phyloP scores from a whole-genome alignment of 2,888 invertebrate species.

The Chorisops tibialis region DNA sequence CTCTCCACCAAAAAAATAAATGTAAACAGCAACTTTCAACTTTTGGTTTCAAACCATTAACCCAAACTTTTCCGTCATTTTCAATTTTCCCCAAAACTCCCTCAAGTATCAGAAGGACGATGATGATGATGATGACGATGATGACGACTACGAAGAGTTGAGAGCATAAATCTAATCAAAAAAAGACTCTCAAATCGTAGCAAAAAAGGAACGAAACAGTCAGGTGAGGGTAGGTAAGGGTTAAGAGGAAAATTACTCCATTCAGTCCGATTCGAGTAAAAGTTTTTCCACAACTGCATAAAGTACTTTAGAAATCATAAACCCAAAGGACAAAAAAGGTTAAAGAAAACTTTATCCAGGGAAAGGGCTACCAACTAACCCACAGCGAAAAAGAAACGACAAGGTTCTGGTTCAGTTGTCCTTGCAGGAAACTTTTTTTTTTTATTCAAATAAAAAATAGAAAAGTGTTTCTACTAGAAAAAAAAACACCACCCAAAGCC shows the following conservation, averaged over 20 bases:
- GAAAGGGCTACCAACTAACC: too few relatives aligned
- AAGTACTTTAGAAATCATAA: too few relatives aligned
- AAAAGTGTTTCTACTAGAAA: too few relatives aligned
- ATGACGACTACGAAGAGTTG: conserved; percentile 3
- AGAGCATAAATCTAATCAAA: neutral
- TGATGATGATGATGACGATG: neutral
- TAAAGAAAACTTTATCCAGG: too few relatives aligned
- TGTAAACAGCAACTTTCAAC: conserved; percentile 5
- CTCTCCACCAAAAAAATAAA: conserved; percentile 6
- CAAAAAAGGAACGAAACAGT: neutral
- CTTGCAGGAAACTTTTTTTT: too few relatives aligned
- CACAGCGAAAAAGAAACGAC: too few relatives aligned
- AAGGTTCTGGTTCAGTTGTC: too few relatives aligned
- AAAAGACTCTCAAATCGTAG: neutral
- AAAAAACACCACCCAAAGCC: too few relatives aligned
- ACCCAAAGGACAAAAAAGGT: too few relatives aligned
- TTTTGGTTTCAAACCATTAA: conserved; percentile 17
- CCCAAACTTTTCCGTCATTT: conserved; percentile 10
- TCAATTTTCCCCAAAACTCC: conserved; percentile 7
- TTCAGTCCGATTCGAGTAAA: neutral
- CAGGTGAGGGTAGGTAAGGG: neutral
- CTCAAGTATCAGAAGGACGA: neutral
- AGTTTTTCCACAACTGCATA: neutral
- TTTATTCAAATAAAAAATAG: too few relatives aligned
- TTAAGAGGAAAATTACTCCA: neutral